Percentiles rank a stretch among this genome's conserved stretches.
Conservation (phyloP, 1,140 invertebrate genomes). For the Leptopilina clavipes region DNA sequence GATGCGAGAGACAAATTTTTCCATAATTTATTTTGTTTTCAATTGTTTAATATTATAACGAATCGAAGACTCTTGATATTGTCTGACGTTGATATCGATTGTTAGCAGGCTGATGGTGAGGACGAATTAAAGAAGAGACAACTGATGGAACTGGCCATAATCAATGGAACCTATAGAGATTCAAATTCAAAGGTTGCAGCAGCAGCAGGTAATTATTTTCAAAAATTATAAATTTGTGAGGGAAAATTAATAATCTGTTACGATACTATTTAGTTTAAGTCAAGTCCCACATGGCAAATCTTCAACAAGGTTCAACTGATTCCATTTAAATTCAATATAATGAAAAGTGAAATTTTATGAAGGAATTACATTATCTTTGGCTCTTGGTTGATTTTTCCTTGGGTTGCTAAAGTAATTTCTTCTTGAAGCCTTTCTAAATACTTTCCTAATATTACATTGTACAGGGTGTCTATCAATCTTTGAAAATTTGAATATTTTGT, state of each 20-base stretch:
- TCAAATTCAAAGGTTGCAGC: constrained; percentile 90
- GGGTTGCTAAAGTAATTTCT: too few relatives aligned
- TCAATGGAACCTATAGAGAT: constrained; percentile 99
- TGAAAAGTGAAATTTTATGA: too few relatives aligned
- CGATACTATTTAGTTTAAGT: not conserved
- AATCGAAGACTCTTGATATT: constrained; percentile 21
- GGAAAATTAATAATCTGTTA: too few relatives aligned
- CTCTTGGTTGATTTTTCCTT: too few relatives aligned
- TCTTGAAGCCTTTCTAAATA: too few relatives aligned
- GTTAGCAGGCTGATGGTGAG: constrained; percentile 97
- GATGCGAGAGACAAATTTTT: not conserved
- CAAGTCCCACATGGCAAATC: not conserved
- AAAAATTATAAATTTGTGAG: too few relatives aligned
- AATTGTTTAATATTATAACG: not conserved
- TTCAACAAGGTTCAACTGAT: not conserved
- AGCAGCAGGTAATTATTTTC: constrained; percentile 77
- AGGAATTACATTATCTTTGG: too few relatives aligned
- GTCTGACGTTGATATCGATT: constrained; percentile 71
- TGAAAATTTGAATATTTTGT: too few relatives aligned
- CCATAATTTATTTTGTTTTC: not conserved
- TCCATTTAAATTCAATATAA: too few relatives aligned
- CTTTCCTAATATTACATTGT: too few relatives aligned
- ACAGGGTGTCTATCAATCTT: too few relatives aligned
- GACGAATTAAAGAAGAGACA: constrained; percentile 99
- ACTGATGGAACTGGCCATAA: constrained; percentile 99